Evolutionary conservation across 2,113 vertebrate species (phyloP).

Genomic region (Hemiprocne comata): DNA sequence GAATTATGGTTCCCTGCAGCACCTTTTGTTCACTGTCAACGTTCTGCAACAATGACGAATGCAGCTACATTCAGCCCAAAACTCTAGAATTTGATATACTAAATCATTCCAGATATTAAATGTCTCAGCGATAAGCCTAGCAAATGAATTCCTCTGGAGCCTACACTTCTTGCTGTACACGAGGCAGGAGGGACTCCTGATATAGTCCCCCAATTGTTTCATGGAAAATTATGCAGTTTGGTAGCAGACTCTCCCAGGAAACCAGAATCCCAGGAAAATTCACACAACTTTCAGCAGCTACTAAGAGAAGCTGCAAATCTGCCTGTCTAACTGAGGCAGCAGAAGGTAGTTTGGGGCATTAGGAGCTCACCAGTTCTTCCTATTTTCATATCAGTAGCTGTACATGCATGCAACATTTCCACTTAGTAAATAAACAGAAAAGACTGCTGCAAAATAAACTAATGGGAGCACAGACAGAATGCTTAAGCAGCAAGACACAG

Average conservation of each 20-base stretch:
- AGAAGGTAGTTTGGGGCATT: background rate
- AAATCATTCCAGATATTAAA: conserved; percentile 47
- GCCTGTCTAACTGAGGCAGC: background rate
- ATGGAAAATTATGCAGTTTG: background rate
- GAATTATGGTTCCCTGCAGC: conserved; percentile 65
- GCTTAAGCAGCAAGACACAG: conserved; percentile 19
- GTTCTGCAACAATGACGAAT: conserved; percentile 66
- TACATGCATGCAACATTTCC: background rate
- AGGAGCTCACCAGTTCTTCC: background rate
- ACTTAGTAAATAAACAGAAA: conserved; percentile 41
- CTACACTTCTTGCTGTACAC: background rate
- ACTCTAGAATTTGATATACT: conserved; percentile 16
- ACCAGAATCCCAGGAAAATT: background rate
- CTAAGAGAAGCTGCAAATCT: background rate
- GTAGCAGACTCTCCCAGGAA: background rate
- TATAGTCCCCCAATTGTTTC: background rate
- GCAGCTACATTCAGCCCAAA: conserved; percentile 40
- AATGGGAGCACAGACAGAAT: background rate
- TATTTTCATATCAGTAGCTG: background rate
- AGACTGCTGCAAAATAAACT: conserved; percentile 31
- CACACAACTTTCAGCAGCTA: background rate
- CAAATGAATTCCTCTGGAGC: conserved; percentile 18
- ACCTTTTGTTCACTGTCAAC: conserved; percentile 64
- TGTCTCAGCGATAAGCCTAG: conserved; percentile 13
- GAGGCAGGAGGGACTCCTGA: background rate